Conservation (phyloP, 2,888 invertebrate species). For the Mamestra brassicae region DNA sequence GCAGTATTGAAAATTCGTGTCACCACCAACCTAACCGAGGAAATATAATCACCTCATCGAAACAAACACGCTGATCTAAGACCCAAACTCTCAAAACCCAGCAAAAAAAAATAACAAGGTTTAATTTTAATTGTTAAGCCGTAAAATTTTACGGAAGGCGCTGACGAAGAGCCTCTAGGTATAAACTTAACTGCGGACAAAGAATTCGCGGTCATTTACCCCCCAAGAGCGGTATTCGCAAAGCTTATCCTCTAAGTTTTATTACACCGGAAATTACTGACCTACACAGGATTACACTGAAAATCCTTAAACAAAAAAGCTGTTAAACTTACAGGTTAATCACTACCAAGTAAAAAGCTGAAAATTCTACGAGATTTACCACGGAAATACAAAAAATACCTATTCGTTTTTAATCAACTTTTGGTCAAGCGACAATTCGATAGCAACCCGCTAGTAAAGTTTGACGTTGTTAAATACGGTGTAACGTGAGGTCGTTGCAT, state of each 20-base stretch:
- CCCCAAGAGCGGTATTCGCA: background rate
- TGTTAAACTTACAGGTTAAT: background rate
- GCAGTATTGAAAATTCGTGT: too few species aligned
- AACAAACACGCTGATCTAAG: background rate
- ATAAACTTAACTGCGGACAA: constrained; percentile 2
- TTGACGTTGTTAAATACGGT: background rate
- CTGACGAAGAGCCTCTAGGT: background rate
- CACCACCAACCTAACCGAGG: background rate
- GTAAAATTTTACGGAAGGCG: constrained; percentile 6
- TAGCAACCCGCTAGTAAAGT: background rate
- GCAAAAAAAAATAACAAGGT: constrained; percentile 4
- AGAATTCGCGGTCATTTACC: background rate
- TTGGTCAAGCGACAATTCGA: background rate
- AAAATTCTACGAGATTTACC: background rate
- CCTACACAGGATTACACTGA: background rate
- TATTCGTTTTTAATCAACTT: background rate
- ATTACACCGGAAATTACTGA: constrained; percentile 21
- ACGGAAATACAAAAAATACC: background rate
- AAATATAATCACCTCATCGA: too few species aligned
- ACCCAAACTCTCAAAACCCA: too few species aligned
- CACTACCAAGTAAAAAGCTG: background rate
- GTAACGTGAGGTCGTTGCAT: too few species aligned
- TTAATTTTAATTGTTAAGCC: constrained; percentile 19
- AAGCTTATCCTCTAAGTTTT: constrained; percentile 6
- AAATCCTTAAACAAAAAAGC: background rate